Percentiles rank a stretch among this genome's conserved stretches.
These are phyloP conservation scores for Salminus brasiliensis DNA, from an alignment of 2,113 vertebrate genomes.

Conservation along the genomic window DNA sequence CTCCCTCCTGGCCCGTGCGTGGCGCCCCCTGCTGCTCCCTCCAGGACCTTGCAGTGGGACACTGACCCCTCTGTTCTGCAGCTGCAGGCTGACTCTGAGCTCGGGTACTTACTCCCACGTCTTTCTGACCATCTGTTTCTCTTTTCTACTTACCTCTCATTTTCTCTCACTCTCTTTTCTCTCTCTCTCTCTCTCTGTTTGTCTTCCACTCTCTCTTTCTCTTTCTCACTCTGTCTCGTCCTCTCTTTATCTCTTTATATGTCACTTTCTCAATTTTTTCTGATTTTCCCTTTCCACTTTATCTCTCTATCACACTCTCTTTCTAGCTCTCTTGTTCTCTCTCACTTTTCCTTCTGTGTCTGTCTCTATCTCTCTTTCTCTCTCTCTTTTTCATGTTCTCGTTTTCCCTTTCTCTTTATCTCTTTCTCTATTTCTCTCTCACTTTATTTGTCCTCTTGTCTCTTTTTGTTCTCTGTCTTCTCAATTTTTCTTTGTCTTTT, in stretches of 20 bases:
- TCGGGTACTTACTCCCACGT: conserved; percentile 84
- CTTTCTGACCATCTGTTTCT: conserved; percentile 3
- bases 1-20: conserved; percentile 70
- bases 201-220: neutral
- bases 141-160: neutral
- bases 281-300: neutral
- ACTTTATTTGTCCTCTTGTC: too few relatives aligned
- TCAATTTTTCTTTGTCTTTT: too few relatives aligned
- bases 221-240: neutral
- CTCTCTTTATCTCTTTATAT: conserved; percentile 3
- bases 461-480: too few relatives aligned
- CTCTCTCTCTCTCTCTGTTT: neutral
- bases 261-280: neutral
- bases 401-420: neutral
- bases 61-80: conserved; percentile 98
- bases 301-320: too few relatives aligned
- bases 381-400: neutral
- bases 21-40: conserved; percentile 76
- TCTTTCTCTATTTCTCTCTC: neutral
- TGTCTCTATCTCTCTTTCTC: neutral
- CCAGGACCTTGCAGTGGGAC: conserved; percentile 98
- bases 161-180: neutral
- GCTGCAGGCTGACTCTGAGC: conserved; percentile 97
- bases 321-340: conserved; percentile 41
- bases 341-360: neutral